Base-by-base conservation (phyloP, 1,140 invertebrate species). In the Diploscapter pachys region DNA sequence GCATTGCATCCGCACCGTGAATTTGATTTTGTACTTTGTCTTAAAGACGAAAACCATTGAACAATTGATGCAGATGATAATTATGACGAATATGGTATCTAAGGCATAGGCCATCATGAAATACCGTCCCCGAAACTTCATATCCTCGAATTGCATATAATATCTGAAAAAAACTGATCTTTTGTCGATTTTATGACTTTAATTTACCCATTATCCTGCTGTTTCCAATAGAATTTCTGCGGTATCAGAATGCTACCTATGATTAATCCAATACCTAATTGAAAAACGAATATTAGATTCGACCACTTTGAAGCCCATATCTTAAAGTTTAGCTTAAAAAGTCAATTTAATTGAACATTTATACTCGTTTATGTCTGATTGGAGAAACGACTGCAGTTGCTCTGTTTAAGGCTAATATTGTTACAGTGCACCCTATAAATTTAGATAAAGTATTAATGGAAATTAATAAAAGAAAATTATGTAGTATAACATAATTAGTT, bases 321-420 rank as follows among this genome's bases (percentile, higher is more conserved):
- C 73, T 74, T 13, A 63, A 74, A 62, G 61, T 48, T 56, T 11
- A 3, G 49, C 8, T 52, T 63, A 6, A 48, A n/a, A 56, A 6
- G 3, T 5, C 8, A 48, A 3, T 68, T 52, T 8, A 65, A 48
- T 13, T 9, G 63, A 65, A 13, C 49, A 11, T 0, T 5, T 63
- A n/a, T 74, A 74, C 73, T 65, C 70, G 73, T 13, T 74, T 74
- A 64, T 74, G 73, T 63, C 70, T 74, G 31, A 74, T 74, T 3
- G 73, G 73, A 69, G 59, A 57, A 13, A 56, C 61, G 63, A 74
- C 73, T 53, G 73, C 73, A 53, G 73, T 74, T 5, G 73, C 73
- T 9, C 73, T 53, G 59, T 74, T 74, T 5, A 74, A 56, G 9
- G 73, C 73, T 48, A 74, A 53, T 5, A 64, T 52, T 9, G 64